Evolutionary conservation across 2,888 invertebrate species (phyloP), one percentile per base, ranked within the genome.

Genomic region (Pteria penguin): DNA sequence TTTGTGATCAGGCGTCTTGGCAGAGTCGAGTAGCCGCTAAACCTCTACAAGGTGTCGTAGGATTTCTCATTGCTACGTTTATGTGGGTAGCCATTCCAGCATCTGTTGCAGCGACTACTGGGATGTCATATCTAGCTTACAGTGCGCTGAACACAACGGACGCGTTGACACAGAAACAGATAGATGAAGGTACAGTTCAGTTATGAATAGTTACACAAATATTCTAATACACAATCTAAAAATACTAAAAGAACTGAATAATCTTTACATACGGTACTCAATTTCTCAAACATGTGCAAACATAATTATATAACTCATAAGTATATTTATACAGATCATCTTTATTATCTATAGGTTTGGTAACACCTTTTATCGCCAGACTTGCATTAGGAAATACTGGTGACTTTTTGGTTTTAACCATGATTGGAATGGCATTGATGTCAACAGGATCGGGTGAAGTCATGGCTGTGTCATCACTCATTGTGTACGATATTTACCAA

Each of bases 11-110:
- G 72, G 90, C 90, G 18, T 88, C 89, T n/a, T 91, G 91, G 91
- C 90, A 91, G 82, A 89, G 88, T 71, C 82, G 89, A 8, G 88
- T 91, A 22, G 90, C 91, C 1, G 88, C 90, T 52, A 91, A 91
- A 62, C 89, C 89, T 3, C 72, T 85, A 58, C 86, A 87, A 65
- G 90, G 90, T 14, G 89, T 91, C 1, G 76, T 87, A 63, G 91
- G 90, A 2, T 91, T 90, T 76, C 79, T 90, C 27, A 78, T 86
- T 4, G 91, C 90, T 2, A 86, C 89, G 1, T 86, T 87, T 66
- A 88, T 90, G 54, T 91, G 90, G 90, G 89, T 90, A 65, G 89
- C 90, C 18, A 85, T 91, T 24, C 91, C 91, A 2, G 86, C 89
- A 26, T 85, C 89, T 5, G 84, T 91, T 26, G 87, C 89, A 1